These are phyloP conservation scores for Plusia festucae DNA, from an alignment of 2,888 invertebrate genomes.

Conservation along the genomic window DNA sequence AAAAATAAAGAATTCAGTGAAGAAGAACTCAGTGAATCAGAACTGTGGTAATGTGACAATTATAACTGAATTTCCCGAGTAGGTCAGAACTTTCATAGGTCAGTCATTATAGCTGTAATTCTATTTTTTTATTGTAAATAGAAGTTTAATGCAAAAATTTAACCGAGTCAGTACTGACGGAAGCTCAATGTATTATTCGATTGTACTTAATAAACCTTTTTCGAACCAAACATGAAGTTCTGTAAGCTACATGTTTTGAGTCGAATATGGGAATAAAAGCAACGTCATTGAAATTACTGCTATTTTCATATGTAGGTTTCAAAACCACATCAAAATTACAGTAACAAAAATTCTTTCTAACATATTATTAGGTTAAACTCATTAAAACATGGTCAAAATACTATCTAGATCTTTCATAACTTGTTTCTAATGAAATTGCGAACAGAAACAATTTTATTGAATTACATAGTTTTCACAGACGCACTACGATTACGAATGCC, in stretches of 20 bases:
- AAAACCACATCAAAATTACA: slow-evolving; percentile 5
- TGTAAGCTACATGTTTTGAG: no score
- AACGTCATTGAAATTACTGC: background rate
- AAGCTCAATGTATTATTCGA: background rate
- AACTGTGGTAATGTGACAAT: slow-evolving; percentile 2
- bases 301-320: background rate
- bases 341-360: slow-evolving; percentile 13
- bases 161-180: background rate
- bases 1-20: no score
- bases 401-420: slow-evolving; percentile 38
- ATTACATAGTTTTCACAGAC: slow-evolving; percentile 35
- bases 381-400: slow-evolving; percentile 44
- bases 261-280: no score
- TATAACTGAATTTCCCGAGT: slow-evolving; percentile 24
- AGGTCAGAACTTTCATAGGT: slow-evolving; percentile 23
- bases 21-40: background rate
- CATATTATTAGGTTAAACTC: slow-evolving; percentile 14
- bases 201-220: no score
- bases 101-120: background rate
- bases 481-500: slow-evolving; percentile 19
- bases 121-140: background rate
- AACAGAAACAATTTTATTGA: slow-evolving; percentile 19
- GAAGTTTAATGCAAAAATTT: background rate
- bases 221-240: no score
- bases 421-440: slow-evolving; percentile 1